A percentile compares a stretch with the other conserved stretches of the same genome.
Conservation (phyloP, 2,113 vertebrate species). For the Neomonachus schauinslandi region DNA sequence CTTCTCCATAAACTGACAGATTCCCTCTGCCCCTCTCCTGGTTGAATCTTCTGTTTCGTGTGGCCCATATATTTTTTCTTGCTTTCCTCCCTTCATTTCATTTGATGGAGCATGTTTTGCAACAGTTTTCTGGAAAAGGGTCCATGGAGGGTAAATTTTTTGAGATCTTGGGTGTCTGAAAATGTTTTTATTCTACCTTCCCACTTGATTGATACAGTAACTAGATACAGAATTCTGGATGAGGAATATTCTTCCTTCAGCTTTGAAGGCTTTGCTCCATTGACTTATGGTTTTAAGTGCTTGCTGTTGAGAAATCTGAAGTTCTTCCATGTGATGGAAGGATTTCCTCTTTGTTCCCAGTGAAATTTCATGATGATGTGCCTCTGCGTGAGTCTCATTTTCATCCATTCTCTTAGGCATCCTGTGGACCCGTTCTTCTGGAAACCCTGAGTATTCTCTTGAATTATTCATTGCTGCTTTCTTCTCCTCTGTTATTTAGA, state of each 20-base stretch:
- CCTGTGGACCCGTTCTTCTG: not conserved
- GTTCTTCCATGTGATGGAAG: not conserved
- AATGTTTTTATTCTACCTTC: not conserved
- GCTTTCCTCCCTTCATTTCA: conserved; percentile 33
- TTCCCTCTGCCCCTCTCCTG: not conserved
- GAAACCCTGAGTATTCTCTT: conserved; percentile 7
- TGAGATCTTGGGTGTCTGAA: conserved; percentile 20
- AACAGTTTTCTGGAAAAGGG: not conserved
- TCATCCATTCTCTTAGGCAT: not conserved
- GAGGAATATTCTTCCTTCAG: not conserved
- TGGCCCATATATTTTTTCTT: not conserved
- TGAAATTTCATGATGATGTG: conserved; percentile 26
- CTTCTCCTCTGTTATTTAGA: conserved; percentile 24
- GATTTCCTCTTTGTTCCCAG: conserved; percentile 6
- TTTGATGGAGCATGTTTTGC: conserved; percentile 4
- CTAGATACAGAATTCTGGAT: conserved; percentile 18
- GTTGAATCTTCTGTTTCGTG: not conserved
- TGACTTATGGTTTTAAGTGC: not conserved
- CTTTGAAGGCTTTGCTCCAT: conserved; percentile 7
- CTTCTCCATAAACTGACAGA: not conserved
- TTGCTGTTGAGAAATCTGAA: conserved; percentile 10
- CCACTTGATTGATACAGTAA: not conserved
- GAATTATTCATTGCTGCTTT: conserved; percentile 41
- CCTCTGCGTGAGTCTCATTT: conserved; percentile 15
- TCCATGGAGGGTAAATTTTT: not conserved